Conservation (phyloP, 1,140 invertebrate genomes). For the Drosophila repletoides region DNA sequence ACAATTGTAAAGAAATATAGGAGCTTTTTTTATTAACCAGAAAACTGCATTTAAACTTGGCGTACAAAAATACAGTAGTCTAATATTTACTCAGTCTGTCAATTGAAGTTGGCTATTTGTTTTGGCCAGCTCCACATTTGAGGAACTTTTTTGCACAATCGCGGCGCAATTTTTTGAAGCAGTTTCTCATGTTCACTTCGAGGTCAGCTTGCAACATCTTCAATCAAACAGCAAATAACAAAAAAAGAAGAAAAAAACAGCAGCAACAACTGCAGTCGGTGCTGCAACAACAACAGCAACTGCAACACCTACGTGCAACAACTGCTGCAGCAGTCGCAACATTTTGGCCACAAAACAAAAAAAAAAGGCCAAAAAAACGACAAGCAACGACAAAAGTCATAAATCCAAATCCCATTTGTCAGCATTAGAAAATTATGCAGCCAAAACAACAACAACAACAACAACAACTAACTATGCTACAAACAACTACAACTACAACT, state of each 20-base stretch:
- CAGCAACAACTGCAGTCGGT: conserved; percentile 6
- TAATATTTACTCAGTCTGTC: too few species aligned
- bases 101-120: neutral
- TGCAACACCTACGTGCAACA: conserved; percentile 68
- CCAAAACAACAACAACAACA: conserved; percentile 21
- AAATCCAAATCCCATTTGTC: conserved; percentile 80
- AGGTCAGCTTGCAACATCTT: conserved; percentile 77
- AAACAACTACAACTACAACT: conserved; percentile 32
- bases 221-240: conserved; percentile 71
- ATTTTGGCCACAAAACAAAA: conserved; percentile 33
- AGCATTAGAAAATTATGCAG: conserved; percentile 80
- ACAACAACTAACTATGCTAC: conserved; percentile 30
- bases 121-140: conserved; percentile 34
- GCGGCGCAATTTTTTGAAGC: conserved; percentile 22
- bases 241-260: too few species aligned
- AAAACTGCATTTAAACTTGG: too few species aligned
- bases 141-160: conserved; percentile 28
- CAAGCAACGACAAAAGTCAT: conserved; percentile 63
- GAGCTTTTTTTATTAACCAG: too few species aligned
- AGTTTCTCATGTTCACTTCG: conserved; percentile 53
- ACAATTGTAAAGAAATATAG: too few species aligned
- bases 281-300: conserved; percentile 20
- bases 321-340: conserved; percentile 13
- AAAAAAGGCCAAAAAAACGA: conserved; percentile 6
- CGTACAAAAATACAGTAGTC: too few species aligned